phyloP scores from a whole-genome alignment of 2,113 vertebrate species.

The Nanorana parkeri region DNA sequence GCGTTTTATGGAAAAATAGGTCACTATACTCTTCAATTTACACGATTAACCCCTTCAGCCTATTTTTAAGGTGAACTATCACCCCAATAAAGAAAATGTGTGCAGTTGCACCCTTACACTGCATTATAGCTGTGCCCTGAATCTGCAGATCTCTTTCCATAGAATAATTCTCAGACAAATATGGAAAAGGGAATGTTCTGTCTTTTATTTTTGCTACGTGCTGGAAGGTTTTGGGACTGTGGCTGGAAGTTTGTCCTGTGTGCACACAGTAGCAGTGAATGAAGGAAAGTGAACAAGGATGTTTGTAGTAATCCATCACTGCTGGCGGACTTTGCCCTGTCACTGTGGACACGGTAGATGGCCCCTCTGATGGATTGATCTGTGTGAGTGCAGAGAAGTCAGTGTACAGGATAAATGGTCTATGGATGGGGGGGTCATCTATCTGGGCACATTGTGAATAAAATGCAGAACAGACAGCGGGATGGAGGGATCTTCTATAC shows the following conservation, averaged over 20 bases:
- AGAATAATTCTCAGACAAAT: neutral
- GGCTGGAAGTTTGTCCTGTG: constrained; percentile 16
- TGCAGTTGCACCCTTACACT: neutral
- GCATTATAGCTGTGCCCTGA: neutral
- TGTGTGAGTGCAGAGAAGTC: neutral
- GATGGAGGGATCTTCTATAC: neutral
- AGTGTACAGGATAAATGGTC: neutral
- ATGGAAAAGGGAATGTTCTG: too few relatives aligned
- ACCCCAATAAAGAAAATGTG: neutral
- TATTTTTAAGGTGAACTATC: too few relatives aligned
- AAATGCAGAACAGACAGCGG: neutral
- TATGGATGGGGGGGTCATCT: too few relatives aligned
- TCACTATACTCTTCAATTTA: neutral
- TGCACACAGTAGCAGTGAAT: constrained; percentile 49
- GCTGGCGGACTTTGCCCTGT: too few relatives aligned
- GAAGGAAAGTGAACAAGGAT: neutral
- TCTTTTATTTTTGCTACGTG: neutral
- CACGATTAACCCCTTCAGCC: too few relatives aligned
- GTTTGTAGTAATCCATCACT: neutral
- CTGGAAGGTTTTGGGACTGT: neutral
- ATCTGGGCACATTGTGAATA: neutral
- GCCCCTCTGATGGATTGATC: constrained; percentile 8
- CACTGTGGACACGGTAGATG: neutral
- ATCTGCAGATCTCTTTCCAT: neutral
- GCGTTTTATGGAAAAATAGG: constrained; percentile 40